phyloP scores from a whole-genome alignment of 2,113 vertebrate species.

The Athene noctua region DNA sequence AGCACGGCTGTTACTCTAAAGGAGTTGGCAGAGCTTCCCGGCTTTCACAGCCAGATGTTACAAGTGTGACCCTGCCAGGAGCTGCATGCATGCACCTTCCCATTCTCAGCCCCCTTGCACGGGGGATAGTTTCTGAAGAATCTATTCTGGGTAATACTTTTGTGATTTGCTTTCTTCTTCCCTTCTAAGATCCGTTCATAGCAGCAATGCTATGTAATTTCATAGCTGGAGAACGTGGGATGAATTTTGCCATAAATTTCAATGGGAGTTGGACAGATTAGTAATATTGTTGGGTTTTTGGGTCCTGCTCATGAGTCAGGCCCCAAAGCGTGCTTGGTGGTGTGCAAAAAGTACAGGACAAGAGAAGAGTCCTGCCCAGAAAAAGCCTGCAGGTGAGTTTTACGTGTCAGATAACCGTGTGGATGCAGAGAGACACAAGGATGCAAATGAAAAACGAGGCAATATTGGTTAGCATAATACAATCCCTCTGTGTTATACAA shows the following conservation, averaged over 20 bases:
- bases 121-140: neutral
- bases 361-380: neutral
- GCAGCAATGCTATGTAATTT: neutral
- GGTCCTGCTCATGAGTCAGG: neutral
- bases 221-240: neutral
- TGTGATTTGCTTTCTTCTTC: neutral
- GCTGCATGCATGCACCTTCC: conserved; percentile 26
- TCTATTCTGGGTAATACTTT: neutral
- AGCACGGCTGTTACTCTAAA: neutral
- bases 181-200: neutral
- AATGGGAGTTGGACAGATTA: neutral
- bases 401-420: neutral
- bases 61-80: conserved; percentile 47
- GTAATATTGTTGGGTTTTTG: neutral
- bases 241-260: neutral
- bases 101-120: neutral
- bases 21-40: conserved; percentile 38
- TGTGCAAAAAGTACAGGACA: neutral
- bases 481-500: too few relatives aligned
- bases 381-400: neutral
- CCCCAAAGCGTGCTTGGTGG: neutral
- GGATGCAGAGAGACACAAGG: neutral
- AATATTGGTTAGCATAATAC: neutral
- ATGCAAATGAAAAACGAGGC: neutral
- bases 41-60: conserved; percentile 71